phyloP scores from a whole-genome alignment of 1,140 invertebrate genomes.

The Meteorus sp. region DNA sequence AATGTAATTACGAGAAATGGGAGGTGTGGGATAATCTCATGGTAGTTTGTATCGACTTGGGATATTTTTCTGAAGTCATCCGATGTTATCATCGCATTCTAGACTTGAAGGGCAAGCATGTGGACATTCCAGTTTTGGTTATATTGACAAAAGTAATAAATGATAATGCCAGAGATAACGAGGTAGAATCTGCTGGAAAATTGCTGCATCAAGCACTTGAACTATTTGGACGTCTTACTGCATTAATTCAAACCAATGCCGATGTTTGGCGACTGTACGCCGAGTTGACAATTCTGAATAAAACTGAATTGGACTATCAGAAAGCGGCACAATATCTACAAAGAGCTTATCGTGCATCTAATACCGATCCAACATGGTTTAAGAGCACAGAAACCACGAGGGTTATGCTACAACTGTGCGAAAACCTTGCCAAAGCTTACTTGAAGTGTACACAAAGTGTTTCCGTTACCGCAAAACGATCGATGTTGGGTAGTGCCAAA shows the following conservation, averaged over 20 bases:
- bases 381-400: slow-evolving; percentile 56
- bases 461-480: slow-evolving; percentile 46
- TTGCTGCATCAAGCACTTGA: slow-evolving; percentile 69
- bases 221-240: slow-evolving; percentile 81
- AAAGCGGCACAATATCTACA: slow-evolving; percentile 66
- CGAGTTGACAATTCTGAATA: slow-evolving; percentile 63
- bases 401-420: slow-evolving; percentile 57
- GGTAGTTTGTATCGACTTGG: slow-evolving; percentile 77
- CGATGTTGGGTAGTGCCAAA: slow-evolving; percentile 64
- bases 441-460: slow-evolving; percentile 42
- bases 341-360: slow-evolving; percentile 62
- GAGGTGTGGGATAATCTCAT: slow-evolving; percentile 96
- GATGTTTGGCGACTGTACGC: slow-evolving; percentile 82
- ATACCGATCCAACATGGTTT: slow-evolving; percentile 67
- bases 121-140: slow-evolving; percentile 76
- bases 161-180: slow-evolving; percentile 64
- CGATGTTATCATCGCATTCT: slow-evolving; percentile 80
- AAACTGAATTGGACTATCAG: slow-evolving; percentile 52
- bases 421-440: slow-evolving; percentile 52
- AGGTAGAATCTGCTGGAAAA: slow-evolving; percentile 59
- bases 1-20: slow-evolving; percentile 95
- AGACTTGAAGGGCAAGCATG: slow-evolving; percentile 80
- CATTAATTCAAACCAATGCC: slow-evolving; percentile 67
- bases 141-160: slow-evolving; percentile 75
- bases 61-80: slow-evolving; percentile 74